Percentiles rank a stretch among this genome's conserved stretches.
Evolutionary conservation across 2,888 invertebrate species (phyloP).

Genomic region (Digitonthophagus gazella): DNA sequence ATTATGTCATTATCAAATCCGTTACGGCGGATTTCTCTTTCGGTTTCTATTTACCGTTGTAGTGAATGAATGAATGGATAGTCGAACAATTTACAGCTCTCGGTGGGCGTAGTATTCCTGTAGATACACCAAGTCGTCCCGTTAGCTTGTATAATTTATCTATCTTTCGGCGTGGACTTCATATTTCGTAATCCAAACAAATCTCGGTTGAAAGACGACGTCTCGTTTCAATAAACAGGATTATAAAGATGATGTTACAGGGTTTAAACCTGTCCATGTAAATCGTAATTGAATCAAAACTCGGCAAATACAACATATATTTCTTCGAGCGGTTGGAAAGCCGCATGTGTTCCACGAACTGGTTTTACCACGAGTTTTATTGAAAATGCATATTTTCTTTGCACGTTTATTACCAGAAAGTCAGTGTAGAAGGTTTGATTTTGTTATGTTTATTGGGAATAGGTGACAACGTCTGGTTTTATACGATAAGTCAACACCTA

Average conservation of each 20-base stretch:
- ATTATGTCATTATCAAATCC: background rate
- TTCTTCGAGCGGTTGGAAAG: no score
- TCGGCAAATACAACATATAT: background rate
- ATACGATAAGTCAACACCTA: no score
- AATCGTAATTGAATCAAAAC: background rate
- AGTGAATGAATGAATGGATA: background rate
- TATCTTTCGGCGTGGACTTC: background rate
- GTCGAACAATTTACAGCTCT: background rate
- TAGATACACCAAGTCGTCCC: background rate
- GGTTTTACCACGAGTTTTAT: no score
- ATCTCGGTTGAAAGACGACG: background rate
- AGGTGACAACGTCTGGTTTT: background rate
- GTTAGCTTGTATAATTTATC: background rate
- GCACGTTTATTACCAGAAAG: no score
- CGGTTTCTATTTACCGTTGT: background rate
- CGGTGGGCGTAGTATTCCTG: background rate
- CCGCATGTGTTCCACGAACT: no score
- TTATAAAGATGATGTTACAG: background rate
- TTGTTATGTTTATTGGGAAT: no score
- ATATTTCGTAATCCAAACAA: background rate
- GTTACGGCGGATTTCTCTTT: background rate
- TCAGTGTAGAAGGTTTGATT: no score
- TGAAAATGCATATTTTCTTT: no score
- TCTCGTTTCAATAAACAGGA: background rate
- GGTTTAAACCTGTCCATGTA: background rate